Base-by-base conservation (phyloP, 2,113 vertebrate genomes). In the Gopherus flavomarginatus region DNA sequence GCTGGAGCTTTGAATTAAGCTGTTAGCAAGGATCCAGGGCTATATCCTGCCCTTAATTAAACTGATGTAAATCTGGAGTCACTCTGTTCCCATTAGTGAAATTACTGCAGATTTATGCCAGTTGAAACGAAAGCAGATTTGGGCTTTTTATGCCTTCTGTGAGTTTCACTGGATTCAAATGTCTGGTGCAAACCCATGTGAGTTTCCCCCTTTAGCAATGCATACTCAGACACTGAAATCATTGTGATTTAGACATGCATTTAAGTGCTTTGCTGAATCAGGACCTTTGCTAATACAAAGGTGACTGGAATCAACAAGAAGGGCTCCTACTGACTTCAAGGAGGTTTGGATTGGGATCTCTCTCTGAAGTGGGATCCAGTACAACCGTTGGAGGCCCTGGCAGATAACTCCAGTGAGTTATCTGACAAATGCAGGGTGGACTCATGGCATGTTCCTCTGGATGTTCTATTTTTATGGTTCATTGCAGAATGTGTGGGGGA, bases 221-320 rank as follows among this genome's bases (percentile, higher is more conserved):
- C 52, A 27, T 26, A 8, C 47, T 27, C 22, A 1, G 0, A 42
- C 77, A 16, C 50, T 0, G 0, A 27, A 49, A 56, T 12, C 59
- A 12, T 0, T 2, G 14, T 49, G 5, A 26, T 27, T 80, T 8
- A 38, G 17, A 8, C 9, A 72, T 72, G 65, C 35, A 38, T 72
- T 72, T 38, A 72, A 21, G 8, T 72, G 19, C n/a, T 72, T 38
- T 72, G 65, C 19, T 35, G n/a, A 62, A 62, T 62, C 57, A 62
- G 57, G 57, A 12, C 27, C 19, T 69, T 72, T 38, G 65, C n/a
- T 38, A 38, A 38, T 72, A 72, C n/a, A 38, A n/a, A 38, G 17
- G 17, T 38, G 35, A 69, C 31, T 21, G 35, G 65, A 72, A n/a
- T 72, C 62, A n/a, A 35, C 35, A 8, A 8, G 62, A 69, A 69